phyloP scores from a whole-genome alignment of 2,888 invertebrate genomes.

The Hypselothyrea guttata region DNA sequence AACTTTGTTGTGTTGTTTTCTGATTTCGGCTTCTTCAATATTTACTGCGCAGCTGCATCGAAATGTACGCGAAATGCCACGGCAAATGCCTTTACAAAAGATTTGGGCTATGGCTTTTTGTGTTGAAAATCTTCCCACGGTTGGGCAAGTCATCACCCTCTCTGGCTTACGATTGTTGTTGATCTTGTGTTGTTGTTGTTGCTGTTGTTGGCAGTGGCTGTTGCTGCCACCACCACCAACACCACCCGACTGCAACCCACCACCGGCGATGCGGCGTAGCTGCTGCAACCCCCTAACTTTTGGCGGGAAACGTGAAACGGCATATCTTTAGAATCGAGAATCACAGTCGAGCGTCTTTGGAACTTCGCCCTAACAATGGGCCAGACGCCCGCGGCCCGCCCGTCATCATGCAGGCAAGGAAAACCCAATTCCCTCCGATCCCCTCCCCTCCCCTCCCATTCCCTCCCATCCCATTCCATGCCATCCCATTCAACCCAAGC shows the following conservation, averaged over 20 bases:
- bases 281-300: constrained; percentile 73
- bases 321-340: constrained; percentile 32
- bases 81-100: constrained; percentile 53
- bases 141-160: constrained; percentile 77
- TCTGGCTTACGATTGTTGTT: too few species aligned
- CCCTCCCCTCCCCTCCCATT: constrained; percentile 18
- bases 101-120: constrained; percentile 52
- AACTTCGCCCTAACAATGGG: constrained; percentile 40
- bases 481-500: constrained; percentile 14
- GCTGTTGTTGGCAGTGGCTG: constrained; percentile 43
- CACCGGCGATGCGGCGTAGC: constrained; percentile 37
- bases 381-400: constrained; percentile 56
- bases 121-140: constrained; percentile 78
- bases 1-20: constrained; percentile 1
- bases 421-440: too few species aligned
- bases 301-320: constrained; percentile 63
- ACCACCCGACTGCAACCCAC: constrained; percentile 72
- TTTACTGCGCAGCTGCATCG: constrained; percentile 63
- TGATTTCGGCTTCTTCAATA: constrained; percentile 45
- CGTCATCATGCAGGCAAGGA: constrained; percentile 34
- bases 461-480: constrained; percentile 29
- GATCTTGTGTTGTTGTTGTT: constrained; percentile 35
- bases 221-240: too few species aligned
- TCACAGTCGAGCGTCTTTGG: constrained; percentile 59
- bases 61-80: constrained; percentile 48